Base-by-base conservation (phyloP, 2,113 vertebrate genomes). In the Herpetotheres cachinnans region DNA sequence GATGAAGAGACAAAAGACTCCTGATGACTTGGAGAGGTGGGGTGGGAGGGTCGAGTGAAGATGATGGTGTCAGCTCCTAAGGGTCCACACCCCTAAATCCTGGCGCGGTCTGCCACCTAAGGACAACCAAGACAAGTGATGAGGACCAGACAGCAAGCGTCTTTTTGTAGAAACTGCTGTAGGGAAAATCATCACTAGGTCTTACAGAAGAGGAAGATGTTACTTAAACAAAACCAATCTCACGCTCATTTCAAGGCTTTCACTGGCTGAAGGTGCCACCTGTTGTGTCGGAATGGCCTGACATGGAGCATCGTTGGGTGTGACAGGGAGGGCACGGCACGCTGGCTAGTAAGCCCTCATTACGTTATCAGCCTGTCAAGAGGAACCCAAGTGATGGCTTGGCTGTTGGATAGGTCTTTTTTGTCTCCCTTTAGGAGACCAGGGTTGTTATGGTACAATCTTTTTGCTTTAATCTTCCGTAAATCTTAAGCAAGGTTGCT, bases 281-380 rank as follows among this genome's bases (percentile, higher is more conserved):
- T 0, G 2, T 13, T 10, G 49, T 25, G 16, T 11, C 19, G 3
- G 40, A 13, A 59, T 9, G 30, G 47, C 30, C 85, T 54, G 49
- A 3, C 0, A 1, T 7, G 10, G 24, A 11, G 10, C 4, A 17
- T 24, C 40, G 1, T 4, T 46, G 29, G 3, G 8, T 13, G 65
- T 30, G 71, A 16, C 8, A 0, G 0, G 10, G 47, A 29, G 58
- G 25, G 11, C 9, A 8, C 19, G 36, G 46, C 7, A 0, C 13
- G 32, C 15, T 12, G 56, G 32, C 63, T 19, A 0, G 9, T 4
- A 1, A 44, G 20, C 29, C 50, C 78, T 10, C 56, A 3, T 22
- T 25, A 11, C 25, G 0, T 67, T 21, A 11, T 36, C 16, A 21
- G 0, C 10, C 0, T 4, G 8, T 14, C 54, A 46, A 2, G 40